These are phyloP conservation scores for Drosophila koepferae DNA, from an alignment of 2,888 invertebrate genomes.

Conservation along the genomic window DNA sequence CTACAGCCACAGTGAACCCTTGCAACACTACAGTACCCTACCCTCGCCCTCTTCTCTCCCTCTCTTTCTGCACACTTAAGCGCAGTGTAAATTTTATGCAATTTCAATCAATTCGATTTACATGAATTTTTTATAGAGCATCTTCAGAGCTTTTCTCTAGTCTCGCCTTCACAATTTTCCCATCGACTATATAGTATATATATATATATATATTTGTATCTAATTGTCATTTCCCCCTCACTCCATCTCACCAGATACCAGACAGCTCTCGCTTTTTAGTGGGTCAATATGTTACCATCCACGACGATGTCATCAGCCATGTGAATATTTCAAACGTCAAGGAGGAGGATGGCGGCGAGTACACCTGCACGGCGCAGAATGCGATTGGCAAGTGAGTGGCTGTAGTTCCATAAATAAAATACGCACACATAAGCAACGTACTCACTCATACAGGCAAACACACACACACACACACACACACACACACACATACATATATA, in stretches of 20 bases:
- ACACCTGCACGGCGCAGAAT: slow-evolving; percentile 93
- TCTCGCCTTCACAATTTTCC: slow-evolving; percentile 2
- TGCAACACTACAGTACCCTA: neutral
- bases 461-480: slow-evolving; percentile 5
- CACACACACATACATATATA: neutral
- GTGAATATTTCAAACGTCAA: slow-evolving; percentile 95
- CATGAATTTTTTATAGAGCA: slow-evolving; percentile 64
- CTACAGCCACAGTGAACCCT: slow-evolving; percentile 12
- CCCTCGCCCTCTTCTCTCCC: neutral
- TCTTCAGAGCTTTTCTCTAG: slow-evolving; percentile 19
- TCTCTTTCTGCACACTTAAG: slow-evolving; percentile 13
- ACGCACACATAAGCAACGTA: slow-evolving; percentile 8
- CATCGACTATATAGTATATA: slow-evolving; percentile 11
- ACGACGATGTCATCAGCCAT: slow-evolving; percentile 96
- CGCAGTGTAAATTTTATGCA: slow-evolving; percentile 69
- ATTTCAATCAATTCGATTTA: slow-evolving; percentile 80
- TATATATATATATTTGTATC: slow-evolving; percentile 2
- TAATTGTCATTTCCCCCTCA: slow-evolving; percentile 58
- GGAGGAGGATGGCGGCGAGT: slow-evolving; percentile 96
- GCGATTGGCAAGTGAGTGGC: slow-evolving; percentile 89
- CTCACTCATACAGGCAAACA: slow-evolving; percentile 19
- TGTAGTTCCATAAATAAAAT: slow-evolving; percentile 63
- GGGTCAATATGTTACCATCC: slow-evolving; percentile 95
- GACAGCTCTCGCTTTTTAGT: slow-evolving; percentile 91
- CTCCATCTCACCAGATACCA: slow-evolving; percentile 80